Evolutionary conservation across 2,797 vertebrate genomes (phyloP).

Genomic region (Syndactyla subalaris): DNA sequence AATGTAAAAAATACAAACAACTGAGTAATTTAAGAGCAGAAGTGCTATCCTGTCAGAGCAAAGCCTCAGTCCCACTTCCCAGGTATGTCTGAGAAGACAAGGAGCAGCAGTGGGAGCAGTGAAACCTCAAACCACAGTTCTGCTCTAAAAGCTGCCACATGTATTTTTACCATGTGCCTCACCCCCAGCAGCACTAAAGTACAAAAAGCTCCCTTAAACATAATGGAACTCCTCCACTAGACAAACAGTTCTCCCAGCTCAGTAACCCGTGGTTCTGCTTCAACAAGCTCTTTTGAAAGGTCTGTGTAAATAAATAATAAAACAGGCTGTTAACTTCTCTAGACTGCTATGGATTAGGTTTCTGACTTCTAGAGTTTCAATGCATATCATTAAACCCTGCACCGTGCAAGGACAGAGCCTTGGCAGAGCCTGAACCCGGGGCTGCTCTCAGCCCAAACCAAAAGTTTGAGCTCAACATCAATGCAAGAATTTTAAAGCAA

Average conservation of each 20-base stretch:
- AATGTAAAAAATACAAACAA: background rate
- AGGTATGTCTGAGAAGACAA: background rate
- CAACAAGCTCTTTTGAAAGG: constrained; percentile 48
- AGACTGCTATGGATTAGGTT: constrained; percentile 77
- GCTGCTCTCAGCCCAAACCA: background rate
- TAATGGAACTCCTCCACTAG: background rate
- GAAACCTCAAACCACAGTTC: background rate
- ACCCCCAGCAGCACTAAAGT: background rate
- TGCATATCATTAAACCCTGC: background rate
- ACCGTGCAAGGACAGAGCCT: background rate
- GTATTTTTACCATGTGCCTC: background rate
- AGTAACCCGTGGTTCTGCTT: background rate
- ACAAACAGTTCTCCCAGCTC: constrained; percentile 16
- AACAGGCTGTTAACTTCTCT: constrained; percentile 47
- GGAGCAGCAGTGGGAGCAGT: background rate
- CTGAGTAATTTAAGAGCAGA: background rate
- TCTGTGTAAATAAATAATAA: constrained; percentile 84
- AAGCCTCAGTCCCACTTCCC: background rate
- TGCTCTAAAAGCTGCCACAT: background rate
- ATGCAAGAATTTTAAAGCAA: background rate
- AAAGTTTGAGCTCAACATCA: background rate
- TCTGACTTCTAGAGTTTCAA: constrained; percentile 81
- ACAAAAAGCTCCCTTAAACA: background rate
- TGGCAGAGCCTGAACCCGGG: background rate
- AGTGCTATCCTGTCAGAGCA: background rate